A percentile compares a stretch with the other conserved stretches of the same genome.
phyloP scores from a whole-genome alignment of 35 echinoderm and acorn worm genomes.

The Chiridota heheva region DNA sequence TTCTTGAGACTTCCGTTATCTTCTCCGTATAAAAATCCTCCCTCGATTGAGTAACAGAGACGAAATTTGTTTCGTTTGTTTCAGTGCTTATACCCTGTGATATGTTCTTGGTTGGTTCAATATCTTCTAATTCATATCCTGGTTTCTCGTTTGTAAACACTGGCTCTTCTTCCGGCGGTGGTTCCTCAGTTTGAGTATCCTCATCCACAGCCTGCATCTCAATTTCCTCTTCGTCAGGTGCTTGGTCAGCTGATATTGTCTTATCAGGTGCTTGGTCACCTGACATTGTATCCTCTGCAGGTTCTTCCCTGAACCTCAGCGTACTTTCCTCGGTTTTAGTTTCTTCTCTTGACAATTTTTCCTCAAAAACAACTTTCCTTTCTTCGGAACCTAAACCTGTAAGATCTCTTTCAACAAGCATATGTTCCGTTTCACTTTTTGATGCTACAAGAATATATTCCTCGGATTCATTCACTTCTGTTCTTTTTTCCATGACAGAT shows the following conservation, averaged over 20 bases:
- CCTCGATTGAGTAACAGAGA: neutral
- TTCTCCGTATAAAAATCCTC: conserved; percentile 2
- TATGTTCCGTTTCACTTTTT: too few relatives aligned
- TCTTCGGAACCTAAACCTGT: too few relatives aligned
- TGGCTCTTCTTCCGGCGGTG: conserved; percentile 37
- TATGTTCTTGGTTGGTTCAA: conserved; percentile 1
- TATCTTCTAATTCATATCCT: conserved; percentile 11
- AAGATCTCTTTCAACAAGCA: too few relatives aligned
- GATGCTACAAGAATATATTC: too few relatives aligned
- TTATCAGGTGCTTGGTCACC: neutral
- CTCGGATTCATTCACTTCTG: too few relatives aligned
- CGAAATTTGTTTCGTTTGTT: neutral
- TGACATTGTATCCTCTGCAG: neutral
- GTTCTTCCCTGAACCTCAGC: neutral
- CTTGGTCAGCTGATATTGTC: neutral
- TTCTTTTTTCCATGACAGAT: too few relatives aligned
- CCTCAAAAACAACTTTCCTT: too few relatives aligned
- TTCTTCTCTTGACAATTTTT: neutral
- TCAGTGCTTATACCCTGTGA: neutral
- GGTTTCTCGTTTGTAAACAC: conserved; percentile 36
- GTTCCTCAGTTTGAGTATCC: conserved; percentile 21
- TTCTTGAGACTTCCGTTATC: neutral
- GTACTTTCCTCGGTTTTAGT: neutral
- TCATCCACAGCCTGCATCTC: neutral
- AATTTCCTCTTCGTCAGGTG: neutral